A percentile compares a stretch with the other conserved stretches of the same genome.
These are phyloP conservation scores for Chaetodon trifascialis DNA, from an alignment of 2,113 vertebrate genomes.

Conservation along the genomic window DNA sequence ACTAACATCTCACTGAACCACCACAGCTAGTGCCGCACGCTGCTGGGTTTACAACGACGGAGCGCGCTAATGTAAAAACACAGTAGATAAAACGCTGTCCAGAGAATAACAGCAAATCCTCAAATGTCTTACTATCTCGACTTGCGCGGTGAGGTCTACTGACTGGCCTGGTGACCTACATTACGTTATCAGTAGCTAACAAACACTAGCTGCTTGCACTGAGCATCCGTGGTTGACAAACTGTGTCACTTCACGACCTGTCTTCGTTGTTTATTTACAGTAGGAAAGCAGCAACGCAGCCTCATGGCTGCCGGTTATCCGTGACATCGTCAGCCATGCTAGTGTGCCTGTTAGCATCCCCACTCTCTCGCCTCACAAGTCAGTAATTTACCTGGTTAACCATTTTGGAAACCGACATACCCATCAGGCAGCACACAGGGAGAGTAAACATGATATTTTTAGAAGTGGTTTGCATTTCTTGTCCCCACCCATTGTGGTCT, in stretches of 20 bases:
- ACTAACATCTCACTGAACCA: slow-evolving; percentile 52
- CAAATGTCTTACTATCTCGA: background rate
- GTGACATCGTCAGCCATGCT: background rate
- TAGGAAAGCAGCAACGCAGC: background rate
- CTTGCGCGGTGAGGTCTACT: background rate
- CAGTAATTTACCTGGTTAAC: too few relatives aligned
- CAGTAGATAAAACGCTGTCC: background rate
- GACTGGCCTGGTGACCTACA: slow-evolving; percentile 68
- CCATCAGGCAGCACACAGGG: too few relatives aligned
- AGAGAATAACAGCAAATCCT: background rate
- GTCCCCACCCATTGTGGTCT: too few relatives aligned
- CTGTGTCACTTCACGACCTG: background rate
- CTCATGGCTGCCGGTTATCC: background rate
- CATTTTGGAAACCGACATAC: too few relatives aligned
- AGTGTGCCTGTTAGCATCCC: background rate
- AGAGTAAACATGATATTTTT: too few relatives aligned
- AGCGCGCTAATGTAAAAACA: background rate
- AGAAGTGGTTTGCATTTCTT: background rate
- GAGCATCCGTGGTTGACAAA: background rate
- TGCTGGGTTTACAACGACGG: background rate
- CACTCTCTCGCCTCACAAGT: background rate
- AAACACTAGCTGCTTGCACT: slow-evolving; percentile 30
- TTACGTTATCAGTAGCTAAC: slow-evolving; percentile 54
- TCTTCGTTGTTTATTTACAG: slow-evolving; percentile 25
- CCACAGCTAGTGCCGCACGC: background rate